These are phyloP conservation scores for Emydocephalus ijimae DNA, from an alignment of 2,113 vertebrate genomes.

Conservation along the genomic window DNA sequence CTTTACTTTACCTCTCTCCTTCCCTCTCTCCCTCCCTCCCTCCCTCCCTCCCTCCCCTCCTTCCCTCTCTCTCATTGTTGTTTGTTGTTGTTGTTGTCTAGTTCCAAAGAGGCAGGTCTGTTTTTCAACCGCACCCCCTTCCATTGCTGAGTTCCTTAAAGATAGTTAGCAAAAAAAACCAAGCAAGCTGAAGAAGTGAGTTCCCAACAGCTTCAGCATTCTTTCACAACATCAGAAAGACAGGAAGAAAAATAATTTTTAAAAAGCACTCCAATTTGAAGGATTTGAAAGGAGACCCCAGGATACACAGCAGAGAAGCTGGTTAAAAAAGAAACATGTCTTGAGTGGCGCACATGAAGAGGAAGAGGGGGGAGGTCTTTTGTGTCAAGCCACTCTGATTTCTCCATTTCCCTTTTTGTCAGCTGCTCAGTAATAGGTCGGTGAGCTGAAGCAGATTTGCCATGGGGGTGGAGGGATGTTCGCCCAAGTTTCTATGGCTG, in stretches of 20 bases:
- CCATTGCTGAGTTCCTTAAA: conserved; percentile 20
- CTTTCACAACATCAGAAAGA: conserved; percentile 42
- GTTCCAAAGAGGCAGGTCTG: neutral
- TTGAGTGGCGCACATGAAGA: conserved; percentile 46
- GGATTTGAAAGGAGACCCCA: conserved; percentile 34
- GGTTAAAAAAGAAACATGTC: conserved; percentile 37
- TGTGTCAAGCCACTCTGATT: neutral
- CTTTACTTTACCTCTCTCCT: too few species aligned
- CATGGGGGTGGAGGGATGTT: neutral
- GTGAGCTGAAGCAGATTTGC: conserved; percentile 16
- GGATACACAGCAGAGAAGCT: neutral
- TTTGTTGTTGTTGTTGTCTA: neutral
- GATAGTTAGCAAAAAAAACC: conserved; percentile 14
- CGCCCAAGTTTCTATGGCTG: conserved; percentile 15
- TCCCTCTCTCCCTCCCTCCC: rapidly evolving
- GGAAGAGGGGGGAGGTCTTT: conserved; percentile 36
- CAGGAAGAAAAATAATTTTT: conserved; percentile 27
- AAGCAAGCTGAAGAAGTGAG: neutral
- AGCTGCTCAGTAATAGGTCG: conserved; percentile 34
- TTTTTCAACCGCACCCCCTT: neutral
- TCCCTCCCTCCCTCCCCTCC: too few species aligned
- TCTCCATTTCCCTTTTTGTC: conserved; percentile 22
- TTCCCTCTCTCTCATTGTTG: too few species aligned
- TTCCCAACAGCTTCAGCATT: conserved; percentile 37
- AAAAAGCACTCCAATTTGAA: conserved; percentile 28